Evolutionary conservation across 2,113 vertebrate genomes (phyloP), one percentile per base, ranked within the genome.

Genomic region (Trogon melanurus): DNA sequence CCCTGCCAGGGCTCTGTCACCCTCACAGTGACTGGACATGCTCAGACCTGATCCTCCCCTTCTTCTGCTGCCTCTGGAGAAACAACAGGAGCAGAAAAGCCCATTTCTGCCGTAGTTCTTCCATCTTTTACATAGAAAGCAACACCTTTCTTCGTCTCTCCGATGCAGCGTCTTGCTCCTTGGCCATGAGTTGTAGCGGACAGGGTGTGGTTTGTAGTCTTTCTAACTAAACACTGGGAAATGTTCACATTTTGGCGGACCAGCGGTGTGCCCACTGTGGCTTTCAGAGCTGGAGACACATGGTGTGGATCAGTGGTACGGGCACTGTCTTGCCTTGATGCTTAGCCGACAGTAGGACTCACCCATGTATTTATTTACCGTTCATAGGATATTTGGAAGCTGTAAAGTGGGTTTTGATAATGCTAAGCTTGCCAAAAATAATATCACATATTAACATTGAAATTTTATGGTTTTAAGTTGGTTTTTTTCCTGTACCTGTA

Each of bases 171-270:
- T 60, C 9, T 30, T 47, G 57, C 9, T 48, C 20, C n/a, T n/a
- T 18, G 4, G 11, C 27, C 6, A 1, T n/a, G 5, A 57, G 10
- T 45, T 72, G 34, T 8, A 0, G 41, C 23, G 2, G 38, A 51
- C 6, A 19, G 6, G 3, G 32, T 32, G 12, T 9, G 44, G 15
- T 7, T 32, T 26, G 3, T 1, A 8, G 10, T 5, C 3, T 78
- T 76, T 25, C 13, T 44, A 13, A 3, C 9, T 27, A 79, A 65
- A 78, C 65, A 13, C 8, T 0, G 5, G 15, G 10, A 14, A 69
- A 44, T 14, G 1, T 3, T 32, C 1, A 3, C 29, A 10, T 29
- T 17, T 29, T 16, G 1, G 0, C 15, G 45, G 53, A 34, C 30
- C 27, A n/a, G n/a, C 19, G 21, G 27, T 2, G 4, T 44, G 27